Percentiles rank a stretch among this genome's conserved stretches.
These are phyloP conservation scores for Telenomus remus DNA, from an alignment of 1,140 invertebrate genomes.

Conservation along the genomic window DNA sequence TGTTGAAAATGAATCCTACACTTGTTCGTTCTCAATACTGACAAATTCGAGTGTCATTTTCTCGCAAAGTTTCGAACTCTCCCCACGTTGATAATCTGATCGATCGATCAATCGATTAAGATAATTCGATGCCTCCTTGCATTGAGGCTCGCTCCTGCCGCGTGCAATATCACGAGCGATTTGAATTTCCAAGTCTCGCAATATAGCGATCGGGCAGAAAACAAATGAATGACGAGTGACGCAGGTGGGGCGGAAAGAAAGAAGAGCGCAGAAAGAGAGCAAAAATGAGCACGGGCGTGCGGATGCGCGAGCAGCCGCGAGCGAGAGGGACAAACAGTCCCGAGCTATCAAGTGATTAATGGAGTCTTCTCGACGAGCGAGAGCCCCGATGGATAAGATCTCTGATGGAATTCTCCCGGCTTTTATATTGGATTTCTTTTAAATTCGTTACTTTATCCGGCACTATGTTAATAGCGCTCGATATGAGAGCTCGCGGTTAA, in stretches of 20 bases:
- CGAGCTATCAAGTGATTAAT: conserved; percentile 71
- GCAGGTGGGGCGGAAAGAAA: conserved; percentile 34
- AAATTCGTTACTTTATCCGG: conserved; percentile 76
- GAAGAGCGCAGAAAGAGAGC: conserved; percentile 43
- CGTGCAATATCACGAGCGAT: conserved; percentile 41
- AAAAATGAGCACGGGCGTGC: conserved; percentile 46
- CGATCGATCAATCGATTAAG: conserved; percentile 33
- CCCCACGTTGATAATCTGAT: conserved; percentile 13
- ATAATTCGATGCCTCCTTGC: conserved; percentile 42
- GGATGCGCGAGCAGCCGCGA: conserved; percentile 51
- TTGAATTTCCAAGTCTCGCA: conserved; percentile 69
- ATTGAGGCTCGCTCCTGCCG: conserved; percentile 16
- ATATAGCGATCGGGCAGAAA: conserved; percentile 69
- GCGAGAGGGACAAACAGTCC: conserved; percentile 58
- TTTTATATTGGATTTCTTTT: conserved; percentile 76
- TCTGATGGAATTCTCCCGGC: conserved; percentile 69
- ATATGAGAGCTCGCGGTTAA: conserved; percentile 73
- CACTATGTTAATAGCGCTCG: conserved; percentile 75
- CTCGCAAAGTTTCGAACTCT: neutral
- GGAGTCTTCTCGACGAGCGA: conserved; percentile 70
- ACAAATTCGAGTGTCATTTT: no score
- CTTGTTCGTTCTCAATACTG: neutral
- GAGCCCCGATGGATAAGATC: conserved; percentile 70
- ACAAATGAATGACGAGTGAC: conserved; percentile 68
- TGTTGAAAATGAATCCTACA: no score